phyloP scores from a whole-genome alignment of 2,888 invertebrate genomes.

The Malthinus seriepunctatus region DNA sequence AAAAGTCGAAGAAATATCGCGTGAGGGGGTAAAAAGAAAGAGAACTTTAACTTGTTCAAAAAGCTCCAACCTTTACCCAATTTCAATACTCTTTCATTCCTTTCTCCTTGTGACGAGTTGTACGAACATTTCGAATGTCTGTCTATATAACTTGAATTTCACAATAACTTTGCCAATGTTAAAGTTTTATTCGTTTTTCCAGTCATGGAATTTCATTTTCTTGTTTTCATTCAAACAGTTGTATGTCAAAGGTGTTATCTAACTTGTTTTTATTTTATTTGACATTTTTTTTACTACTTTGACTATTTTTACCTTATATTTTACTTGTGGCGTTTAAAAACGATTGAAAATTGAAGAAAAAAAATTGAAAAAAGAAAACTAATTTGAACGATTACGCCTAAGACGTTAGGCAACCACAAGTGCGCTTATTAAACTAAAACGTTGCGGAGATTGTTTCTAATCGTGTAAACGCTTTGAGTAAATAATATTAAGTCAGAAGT shows the following conservation, averaged over 20 bases:
- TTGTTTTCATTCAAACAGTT: slow-evolving; percentile 32
- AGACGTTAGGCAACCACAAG: too few species aligned
- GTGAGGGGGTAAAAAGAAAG: slow-evolving; percentile 1
- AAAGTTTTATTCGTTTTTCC: slow-evolving; percentile 34
- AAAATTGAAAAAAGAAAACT: too few species aligned
- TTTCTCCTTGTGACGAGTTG: slow-evolving; percentile 30
- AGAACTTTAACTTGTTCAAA: slow-evolving; percentile 29
- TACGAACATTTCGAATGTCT: slow-evolving; percentile 38
- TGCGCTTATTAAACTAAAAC: too few species aligned
- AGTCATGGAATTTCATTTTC: slow-evolving; percentile 39
- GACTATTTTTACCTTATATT: too few species aligned
- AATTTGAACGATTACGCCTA: too few species aligned
- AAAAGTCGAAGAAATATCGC: slow-evolving; percentile 14
- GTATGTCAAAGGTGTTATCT: slow-evolving; percentile 23
- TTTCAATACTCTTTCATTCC: slow-evolving; percentile 39
- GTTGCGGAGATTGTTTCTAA: too few species aligned
- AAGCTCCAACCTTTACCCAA: slow-evolving; percentile 40
- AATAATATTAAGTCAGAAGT: too few species aligned
- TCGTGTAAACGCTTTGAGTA: too few species aligned
- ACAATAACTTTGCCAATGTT: slow-evolving; percentile 37
- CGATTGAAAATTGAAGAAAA: too few species aligned
- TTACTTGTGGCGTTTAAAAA: too few species aligned
- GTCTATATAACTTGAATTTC: slow-evolving; percentile 42
- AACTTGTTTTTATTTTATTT: slow-evolving; percentile 15
- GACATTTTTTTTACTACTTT: background rate